A percentile compares a stretch with the other conserved stretches of the same genome.
Conservation (phyloP, 2,797 vertebrate genomes). For the Psittacula echo region DNA sequence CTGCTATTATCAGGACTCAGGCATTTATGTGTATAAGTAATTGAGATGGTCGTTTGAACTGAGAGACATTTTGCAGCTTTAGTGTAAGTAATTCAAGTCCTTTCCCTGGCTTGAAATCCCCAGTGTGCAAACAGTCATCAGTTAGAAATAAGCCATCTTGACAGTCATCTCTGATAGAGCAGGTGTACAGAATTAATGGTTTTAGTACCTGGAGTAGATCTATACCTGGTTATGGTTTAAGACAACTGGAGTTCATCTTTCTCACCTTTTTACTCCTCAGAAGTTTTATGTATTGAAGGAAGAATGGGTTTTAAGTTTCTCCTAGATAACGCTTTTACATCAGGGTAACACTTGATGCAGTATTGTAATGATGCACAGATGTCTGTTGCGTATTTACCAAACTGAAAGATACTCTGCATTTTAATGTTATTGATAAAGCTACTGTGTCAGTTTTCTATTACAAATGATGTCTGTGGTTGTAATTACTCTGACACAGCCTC, state of each 20-base stretch:
- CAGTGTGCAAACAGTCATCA: not conserved
- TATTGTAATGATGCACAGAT: not conserved
- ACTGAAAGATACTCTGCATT: not conserved
- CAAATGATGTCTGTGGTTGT: not conserved
- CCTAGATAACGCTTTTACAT: not conserved
- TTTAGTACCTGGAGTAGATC: not conserved
- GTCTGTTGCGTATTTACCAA: not conserved
- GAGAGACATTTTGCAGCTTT: not conserved
- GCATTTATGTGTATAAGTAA: not conserved
- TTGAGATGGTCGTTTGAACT: not conserved
- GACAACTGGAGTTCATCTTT: not conserved
- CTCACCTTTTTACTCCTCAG: not conserved
- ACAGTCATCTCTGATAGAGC: not conserved
- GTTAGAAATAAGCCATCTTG: not conserved
- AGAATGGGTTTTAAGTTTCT: not conserved
- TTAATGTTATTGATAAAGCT: not conserved
- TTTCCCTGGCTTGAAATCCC: not conserved
- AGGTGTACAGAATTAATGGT: not conserved
- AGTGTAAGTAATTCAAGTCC: not conserved
- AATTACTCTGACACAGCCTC: not conserved
- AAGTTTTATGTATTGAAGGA: not conserved
- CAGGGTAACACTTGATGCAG: not conserved
- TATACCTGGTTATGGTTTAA: not conserved
- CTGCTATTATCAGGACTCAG: not conserved
- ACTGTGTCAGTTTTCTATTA: not conserved